Evolutionary conservation across 1,140 invertebrate species (phyloP), one percentile per base, ranked within the genome.

Genomic region (Kradibia gibbosae): DNA sequence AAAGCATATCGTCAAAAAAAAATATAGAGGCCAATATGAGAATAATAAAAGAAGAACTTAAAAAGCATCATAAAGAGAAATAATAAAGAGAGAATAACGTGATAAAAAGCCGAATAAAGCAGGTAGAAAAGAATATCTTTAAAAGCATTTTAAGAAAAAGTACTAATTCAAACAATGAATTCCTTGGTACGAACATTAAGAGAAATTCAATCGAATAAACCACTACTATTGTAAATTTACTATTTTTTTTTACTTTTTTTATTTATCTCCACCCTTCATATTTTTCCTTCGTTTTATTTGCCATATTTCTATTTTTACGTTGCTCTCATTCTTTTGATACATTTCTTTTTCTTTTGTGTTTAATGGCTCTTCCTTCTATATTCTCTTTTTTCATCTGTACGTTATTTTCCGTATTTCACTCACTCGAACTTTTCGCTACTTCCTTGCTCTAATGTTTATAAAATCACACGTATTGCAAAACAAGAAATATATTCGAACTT

Each of bases 111-210:
- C 8, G 22, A 25, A 60, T 20, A 13, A 7, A 60, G 55, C 8
- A 60, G 22, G 55, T 20, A n/a, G 55, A 60, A 25, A 60, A 25
- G 22, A 60, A n/a, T 8, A 60, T 53, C 50, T n/a, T 39, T 22
- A n/a, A 67, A 39, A 67, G 62, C 34, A 67, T 67, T 67, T 39
- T 20, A 39, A 28, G 20, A 34, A 17, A 22, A 15, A 67, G 34
- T 67, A 39, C 62, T 67, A 39, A 67, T 67, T 67, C 34, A 2
- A 67, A 67, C 62, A 67, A 67, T 67, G 62, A 39, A 67, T 67
- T 67, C 39, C 34, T 39, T 67, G 11, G 5, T 39, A 67, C n/a
- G 34, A 28, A 22, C 20, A 39, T 5, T 1, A 67, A 67, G 0
- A 67, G 4, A 67, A 36, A 1, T 8, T n/a, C 13, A n/a, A 67